Base-by-base conservation (phyloP, 2,888 invertebrate genomes). In the Acrobasis suavella region DNA sequence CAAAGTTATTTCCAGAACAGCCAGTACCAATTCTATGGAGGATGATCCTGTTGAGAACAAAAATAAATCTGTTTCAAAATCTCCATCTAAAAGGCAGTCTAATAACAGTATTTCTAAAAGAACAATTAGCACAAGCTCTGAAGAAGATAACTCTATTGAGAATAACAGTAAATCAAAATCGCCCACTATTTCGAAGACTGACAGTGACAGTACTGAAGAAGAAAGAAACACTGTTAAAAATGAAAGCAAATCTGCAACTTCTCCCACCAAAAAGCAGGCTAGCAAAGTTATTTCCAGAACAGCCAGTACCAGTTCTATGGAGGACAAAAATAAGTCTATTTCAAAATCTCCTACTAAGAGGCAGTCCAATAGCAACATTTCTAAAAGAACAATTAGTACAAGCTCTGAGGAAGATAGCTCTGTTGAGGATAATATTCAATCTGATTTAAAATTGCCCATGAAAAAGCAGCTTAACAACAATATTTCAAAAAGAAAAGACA, bases 321-420 rank as follows among this genome's bases (percentile, higher is more conserved):
- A 46, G 14, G 7, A 46, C 10, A 46, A n/a, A 46, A 46, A 46
- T 46, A 46, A 46, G 7, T 46, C 14, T n/a, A 5, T 46, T 14
- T 5, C 46, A 14, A 46, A 46, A 10, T 39, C 39, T 55, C 16
- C 55, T 39, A 14, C 15, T 39, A 55, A 38, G 16, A 55, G 17
- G 16, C 39, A 39, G 17, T 12, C 46, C 10, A 46, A n/a, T 1
- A 17, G 12, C 12, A 12, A 17, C 22, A 51, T 51, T 12, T 51
- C 50, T 51, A 51, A 51, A 51, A 51, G 17, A 17, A 17, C 17
- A 51, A 8, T 17, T 12, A 51, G 17, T 51, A 51, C 49, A 49
- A 52, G 14, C 32, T 32, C 32, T 32, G 32, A 32, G 32, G 32
- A 32, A 32, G 32, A 32, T 8, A 32, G 32, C 10, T 37, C 52